Evolutionary conservation across 2,888 invertebrate species (phyloP).

Genomic region (Chorisops tibialis): DNA sequence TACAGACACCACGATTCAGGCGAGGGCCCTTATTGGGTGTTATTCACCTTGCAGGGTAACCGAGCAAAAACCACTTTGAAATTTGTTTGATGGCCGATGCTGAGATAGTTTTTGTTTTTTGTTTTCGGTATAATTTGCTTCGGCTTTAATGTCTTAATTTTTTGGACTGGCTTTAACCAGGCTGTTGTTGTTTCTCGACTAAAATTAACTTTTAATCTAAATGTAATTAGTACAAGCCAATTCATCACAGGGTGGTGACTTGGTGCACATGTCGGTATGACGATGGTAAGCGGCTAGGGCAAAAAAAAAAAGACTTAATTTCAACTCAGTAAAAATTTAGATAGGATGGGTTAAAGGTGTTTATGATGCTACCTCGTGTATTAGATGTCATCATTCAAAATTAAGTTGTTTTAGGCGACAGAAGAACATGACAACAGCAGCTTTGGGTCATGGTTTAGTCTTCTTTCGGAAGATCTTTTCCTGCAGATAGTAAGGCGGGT

Average conservation of each 20-base stretch:
- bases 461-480: too few relatives aligned
- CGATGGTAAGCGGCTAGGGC: neutral
- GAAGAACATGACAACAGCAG: neutral
- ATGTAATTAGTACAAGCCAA: conserved; percentile 31
- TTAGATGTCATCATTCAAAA: conserved; percentile 7
- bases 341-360: conserved; percentile 15
- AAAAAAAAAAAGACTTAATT: conserved; percentile 44
- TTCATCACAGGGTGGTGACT: conserved; percentile 27
- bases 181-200: conserved; percentile 7
- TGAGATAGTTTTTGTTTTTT: conserved; percentile 4
- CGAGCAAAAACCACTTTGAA: conserved; percentile 22
- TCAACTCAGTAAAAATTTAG: conserved; percentile 54
- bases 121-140: too few relatives aligned
- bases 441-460: neutral
- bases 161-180: conserved; percentile 22
- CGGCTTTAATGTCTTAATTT: conserved; percentile 22
- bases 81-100: conserved; percentile 28
- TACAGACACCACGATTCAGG: neutral
- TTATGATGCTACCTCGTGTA: conserved; percentile 13
- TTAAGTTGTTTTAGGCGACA: conserved; percentile 9
- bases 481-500: neutral
- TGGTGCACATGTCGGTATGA: conserved; percentile 29
- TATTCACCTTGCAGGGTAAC: neutral
- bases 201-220: conserved; percentile 31
- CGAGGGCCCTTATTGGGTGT: neutral